Base-by-base conservation (phyloP, 1,140 invertebrate species). In the Druon quercuslanigerum region DNA sequence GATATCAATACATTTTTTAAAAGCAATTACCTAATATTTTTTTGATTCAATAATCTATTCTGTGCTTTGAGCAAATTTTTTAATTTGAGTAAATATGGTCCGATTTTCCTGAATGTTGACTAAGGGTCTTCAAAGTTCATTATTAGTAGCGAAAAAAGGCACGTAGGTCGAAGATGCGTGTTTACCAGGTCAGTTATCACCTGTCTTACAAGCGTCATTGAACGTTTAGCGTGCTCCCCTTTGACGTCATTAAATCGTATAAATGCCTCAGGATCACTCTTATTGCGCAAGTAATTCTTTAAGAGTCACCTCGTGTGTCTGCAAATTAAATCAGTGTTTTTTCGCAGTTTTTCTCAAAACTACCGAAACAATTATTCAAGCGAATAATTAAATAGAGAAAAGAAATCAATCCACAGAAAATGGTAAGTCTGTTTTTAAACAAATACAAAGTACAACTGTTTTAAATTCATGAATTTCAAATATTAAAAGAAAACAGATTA, bases 201-300 rank as follows among this genome's bases (percentile, higher is more conserved):
- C 79, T 82, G 51, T 11, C 77, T 60, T 79, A 73, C 20, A 79
- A 86, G 75, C 89, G 86, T 90, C 88, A 89, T 83, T 86, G 79
- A 87, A 89, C 81, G 78, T 87, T 91, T 91, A 91, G 89, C 89
- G 82, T 87, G 84, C 72, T 79, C 85, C 84, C 79, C 76, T 90
- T 90, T 91, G 88, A 90, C 90, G 90, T 90, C 89, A 91, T 77
- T 82, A 51, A 77, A 77, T 78, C 75, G 80, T 91, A 91, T 91
- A 91, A 90, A 91, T 86, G 82, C 82, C 46, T 72, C 66, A 52
- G 13, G 25, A 79, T 74, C 60, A 52, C 71, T 50, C 70, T 70
- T 74, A 70, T 79, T 70, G 70, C 75, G 74, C 79, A 82, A 83
- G 80, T 82, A 72, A 46, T 20, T 73, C 9, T 81, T 83, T 33